phyloP scores from a whole-genome alignment of 2,113 vertebrate genomes.

The Charina bottae region DNA sequence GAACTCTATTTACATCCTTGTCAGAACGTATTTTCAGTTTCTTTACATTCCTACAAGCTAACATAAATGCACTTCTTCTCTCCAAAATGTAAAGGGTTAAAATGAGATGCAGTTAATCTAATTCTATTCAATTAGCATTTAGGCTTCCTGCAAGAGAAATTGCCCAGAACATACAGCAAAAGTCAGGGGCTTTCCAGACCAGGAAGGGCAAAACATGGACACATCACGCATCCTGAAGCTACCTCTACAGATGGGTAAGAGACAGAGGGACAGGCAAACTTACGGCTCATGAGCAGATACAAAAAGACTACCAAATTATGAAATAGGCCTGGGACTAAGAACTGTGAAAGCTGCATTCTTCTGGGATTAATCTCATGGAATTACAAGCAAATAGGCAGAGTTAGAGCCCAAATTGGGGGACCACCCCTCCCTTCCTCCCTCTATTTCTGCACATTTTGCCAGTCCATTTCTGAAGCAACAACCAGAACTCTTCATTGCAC shows the following conservation, averaged over 20 bases:
- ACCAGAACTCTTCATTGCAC: not conserved
- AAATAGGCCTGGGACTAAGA: not conserved
- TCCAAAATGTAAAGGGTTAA: not conserved
- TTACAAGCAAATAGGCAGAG: not conserved
- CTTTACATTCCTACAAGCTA: not conserved
- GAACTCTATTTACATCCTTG: not conserved
- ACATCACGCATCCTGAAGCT: not conserved
- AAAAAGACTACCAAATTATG: not conserved
- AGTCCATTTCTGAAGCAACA: not conserved
- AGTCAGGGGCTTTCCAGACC: not conserved
- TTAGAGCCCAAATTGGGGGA: not conserved
- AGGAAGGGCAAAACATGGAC: not conserved
- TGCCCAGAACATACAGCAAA: not conserved
- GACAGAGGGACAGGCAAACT: not conserved
- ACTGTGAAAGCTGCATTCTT: not conserved
- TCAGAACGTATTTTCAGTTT: not conserved
- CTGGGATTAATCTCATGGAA: not conserved
- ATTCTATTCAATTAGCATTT: not conserved
- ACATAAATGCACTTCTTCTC: not conserved
- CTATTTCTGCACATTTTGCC: not conserved
- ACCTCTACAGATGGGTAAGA: not conserved
- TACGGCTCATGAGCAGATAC: not conserved
- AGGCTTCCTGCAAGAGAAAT: not conserved
- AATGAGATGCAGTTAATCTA: not conserved
- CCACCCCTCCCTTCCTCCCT: not conserved